A percentile compares a stretch with the other conserved stretches of the same genome.
Conservation (phyloP, 2,888 invertebrate species). For the Dendrolimus houi region DNA sequence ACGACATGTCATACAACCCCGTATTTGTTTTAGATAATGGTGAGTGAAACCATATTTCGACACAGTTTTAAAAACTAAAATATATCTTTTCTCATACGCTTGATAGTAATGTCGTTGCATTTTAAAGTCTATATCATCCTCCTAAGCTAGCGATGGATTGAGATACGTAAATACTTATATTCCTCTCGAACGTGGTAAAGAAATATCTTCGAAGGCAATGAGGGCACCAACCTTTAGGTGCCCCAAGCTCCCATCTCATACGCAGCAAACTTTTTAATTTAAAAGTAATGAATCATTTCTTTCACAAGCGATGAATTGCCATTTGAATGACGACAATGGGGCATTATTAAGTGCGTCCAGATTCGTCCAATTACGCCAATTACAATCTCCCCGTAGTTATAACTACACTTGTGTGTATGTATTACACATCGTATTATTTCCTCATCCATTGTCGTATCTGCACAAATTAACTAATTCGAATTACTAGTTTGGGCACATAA, state of each 20-base stretch:
- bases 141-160: too few relatives aligned
- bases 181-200: too few relatives aligned
- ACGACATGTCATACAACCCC: too few relatives aligned
- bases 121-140: too few relatives aligned
- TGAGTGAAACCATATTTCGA: too few relatives aligned
- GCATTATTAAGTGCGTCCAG: constrained; percentile 71
- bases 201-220: too few relatives aligned
- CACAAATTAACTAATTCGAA: constrained; percentile 72
- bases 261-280: constrained; percentile 48
- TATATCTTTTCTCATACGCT: too few relatives aligned
- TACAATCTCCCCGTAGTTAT: constrained; percentile 66
- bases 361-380: constrained; percentile 75
- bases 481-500: constrained; percentile 12
- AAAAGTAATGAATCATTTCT: constrained; percentile 66
- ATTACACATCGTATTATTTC: constrained; percentile 56
- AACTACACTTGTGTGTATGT: constrained; percentile 34
- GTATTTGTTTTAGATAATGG: too few relatives aligned
- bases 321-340: constrained; percentile 69
- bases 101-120: too few relatives aligned
- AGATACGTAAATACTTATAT: too few relatives aligned
- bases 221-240: background rate
- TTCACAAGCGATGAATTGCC: constrained; percentile 68
- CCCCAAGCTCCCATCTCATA: constrained; percentile 1
- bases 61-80: too few relatives aligned
- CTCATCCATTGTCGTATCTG: constrained; percentile 70